phyloP scores from a whole-genome alignment of 1,140 invertebrate genomes.

The Platyura marginata region DNA sequence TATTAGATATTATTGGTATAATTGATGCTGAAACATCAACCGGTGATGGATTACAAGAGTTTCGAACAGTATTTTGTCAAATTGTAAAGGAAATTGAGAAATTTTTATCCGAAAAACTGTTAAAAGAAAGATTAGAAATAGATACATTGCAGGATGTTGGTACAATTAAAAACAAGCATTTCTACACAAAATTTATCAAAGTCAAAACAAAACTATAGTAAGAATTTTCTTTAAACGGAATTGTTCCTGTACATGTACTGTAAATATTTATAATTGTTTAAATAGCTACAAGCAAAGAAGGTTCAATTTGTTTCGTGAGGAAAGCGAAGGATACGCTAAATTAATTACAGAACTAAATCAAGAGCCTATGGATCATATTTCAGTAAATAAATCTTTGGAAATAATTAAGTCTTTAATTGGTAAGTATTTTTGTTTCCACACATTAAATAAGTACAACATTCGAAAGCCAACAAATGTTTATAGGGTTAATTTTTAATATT shows the following conservation, averaged over 20 bases:
- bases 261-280: slow-evolving; percentile 17
- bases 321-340: slow-evolving; percentile 98
- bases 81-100: slow-evolving; percentile 62
- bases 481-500: neutral
- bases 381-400: slow-evolving; percentile 47
- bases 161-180: slow-evolving; percentile 80
- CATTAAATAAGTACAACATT: neutral
- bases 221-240: slow-evolving; percentile 28
- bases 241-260: neutral
- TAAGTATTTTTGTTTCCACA: slow-evolving; percentile 23
- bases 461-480: neutral
- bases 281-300: slow-evolving; percentile 97
- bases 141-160: slow-evolving; percentile 83
- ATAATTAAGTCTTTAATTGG: slow-evolving; percentile 86
- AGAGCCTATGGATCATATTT: slow-evolving; percentile 46
- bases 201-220: slow-evolving; percentile 96
- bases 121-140: slow-evolving; percentile 85
- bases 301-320: slow-evolving; percentile 96
- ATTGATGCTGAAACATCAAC: slow-evolving; percentile 55
- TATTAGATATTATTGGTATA: slow-evolving; percentile 60
- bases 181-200: slow-evolving; percentile 94
- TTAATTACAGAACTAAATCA: slow-evolving; percentile 91
- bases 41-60: slow-evolving; percentile 36
- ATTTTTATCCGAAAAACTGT: slow-evolving; percentile 62
- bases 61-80: slow-evolving; percentile 53